Conservation (phyloP, 2,113 vertebrate genomes). For the Aptenodytes patagonicus region DNA sequence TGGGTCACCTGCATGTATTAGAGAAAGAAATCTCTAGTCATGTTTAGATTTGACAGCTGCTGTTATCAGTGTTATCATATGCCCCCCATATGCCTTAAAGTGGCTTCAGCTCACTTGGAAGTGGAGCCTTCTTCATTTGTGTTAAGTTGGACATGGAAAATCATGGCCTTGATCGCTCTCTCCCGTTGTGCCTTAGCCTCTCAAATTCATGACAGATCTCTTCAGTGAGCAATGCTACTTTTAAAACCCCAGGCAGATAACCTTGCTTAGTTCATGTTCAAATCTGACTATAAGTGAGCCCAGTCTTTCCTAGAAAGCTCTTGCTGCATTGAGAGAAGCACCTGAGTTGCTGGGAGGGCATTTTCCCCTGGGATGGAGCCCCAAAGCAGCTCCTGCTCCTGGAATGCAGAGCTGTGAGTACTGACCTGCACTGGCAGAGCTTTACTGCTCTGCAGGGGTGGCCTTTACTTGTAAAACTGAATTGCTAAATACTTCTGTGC, state of each 20-base stretch:
- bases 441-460: background rate
- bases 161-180: background rate
- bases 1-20: background rate
- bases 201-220: background rate
- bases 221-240: background rate
- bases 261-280: background rate
- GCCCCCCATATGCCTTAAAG: background rate
- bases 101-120: background rate
- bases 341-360: background rate
- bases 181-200: background rate
- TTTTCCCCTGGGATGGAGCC: background rate
- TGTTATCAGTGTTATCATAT: background rate
- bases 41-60: background rate
- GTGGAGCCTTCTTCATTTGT: background rate
- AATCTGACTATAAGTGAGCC: background rate
- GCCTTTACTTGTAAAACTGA: background rate
- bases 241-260: background rate
- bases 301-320: background rate
- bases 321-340: background rate
- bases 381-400: background rate
- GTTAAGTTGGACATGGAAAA: background rate
- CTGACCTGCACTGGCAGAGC: background rate
- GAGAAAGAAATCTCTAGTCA: background rate
- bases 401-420: background rate
- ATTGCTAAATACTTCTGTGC: background rate